Base-by-base conservation (phyloP, 1,140 invertebrate species). In the Scaptomyza hsui region DNA sequence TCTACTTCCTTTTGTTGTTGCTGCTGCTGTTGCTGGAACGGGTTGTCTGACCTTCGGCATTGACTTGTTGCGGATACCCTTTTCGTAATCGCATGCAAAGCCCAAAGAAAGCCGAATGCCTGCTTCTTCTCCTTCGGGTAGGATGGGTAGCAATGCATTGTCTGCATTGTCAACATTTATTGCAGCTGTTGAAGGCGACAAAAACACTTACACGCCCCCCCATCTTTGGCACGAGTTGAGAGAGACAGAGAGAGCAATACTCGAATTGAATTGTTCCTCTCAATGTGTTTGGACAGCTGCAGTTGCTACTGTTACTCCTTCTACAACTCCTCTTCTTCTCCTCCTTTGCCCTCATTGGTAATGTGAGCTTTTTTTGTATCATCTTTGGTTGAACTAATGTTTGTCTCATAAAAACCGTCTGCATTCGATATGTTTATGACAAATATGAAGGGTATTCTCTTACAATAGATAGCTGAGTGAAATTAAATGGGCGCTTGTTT, bases 271-370 rank as follows among this genome's bases (percentile, higher is more conserved):
- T 68, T 72, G 70, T 72, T 67, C 48, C 19, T 47, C 55, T 61
- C 55, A 55, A 64, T 55, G 44, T 81, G 74, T 81, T 81, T 81
- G 78, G 74, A 82, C 78, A 81, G 78, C 78, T 81, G 74, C 70
- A 53, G 71, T 60, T 56, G 55, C 79, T 75, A 70, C 74, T 74
- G 69, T 12, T 26, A 53, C 44, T 68, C 39, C 42, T 4, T 13
- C 16, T 39, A 9, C 18, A 0, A 18, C 3, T 32, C 24, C 0
- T 12, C 9, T 29, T 5, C 10, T 39, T 3, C 9, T 2, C 39
- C 32, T 26, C 4, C 59, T 13, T 42, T 13, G 4, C 12, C 32
- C 49, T 35, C 18, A 37, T 19, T 2, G 52, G 78, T 78, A 81
- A 80, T 51, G 35, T 37, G 77, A 80, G 77, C 77, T 67, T 62